Evolutionary conservation across 2,113 vertebrate genomes (phyloP), one percentile per base, ranked within the genome.

Genomic region (Nettapus auritus): DNA sequence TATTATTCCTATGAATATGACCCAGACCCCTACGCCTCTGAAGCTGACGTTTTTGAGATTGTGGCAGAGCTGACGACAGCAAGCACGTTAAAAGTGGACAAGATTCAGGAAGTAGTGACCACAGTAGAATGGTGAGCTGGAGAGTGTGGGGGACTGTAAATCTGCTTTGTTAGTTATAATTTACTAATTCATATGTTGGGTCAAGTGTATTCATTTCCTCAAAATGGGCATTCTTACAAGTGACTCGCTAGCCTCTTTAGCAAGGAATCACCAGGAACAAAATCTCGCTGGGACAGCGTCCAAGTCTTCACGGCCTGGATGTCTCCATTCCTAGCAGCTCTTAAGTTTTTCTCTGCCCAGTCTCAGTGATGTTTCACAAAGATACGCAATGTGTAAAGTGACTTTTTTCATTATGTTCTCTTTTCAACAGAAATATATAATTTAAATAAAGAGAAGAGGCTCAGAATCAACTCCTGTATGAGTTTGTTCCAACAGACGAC

Each of bases 1-100:
- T 99, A 99, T 96, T 99, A 99, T 97, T 98, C 98, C 70, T 99
- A 99, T 2, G 99, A 99, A 68, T 99, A 99, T 0, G 98, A 99
- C 89, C 91, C 97, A 0, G 98, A 98, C 46, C 97, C 98, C 80
- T 98, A 98, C 25, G 98, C 94, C 0, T 96, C 91, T 0, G 98
- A 99, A 26, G 94, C 84, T 6, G 98, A 98, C 0, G 42, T 26
- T 14, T 94, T 97, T 60, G 97, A 97, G 86, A 9, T 56, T 14
- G 93, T 83, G 78, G 60, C 92, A 20, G 96, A 97, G 48, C 69
- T 95, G 92, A 88, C 86, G 11, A 94, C 97, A 16, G 67, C 76
- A 9, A 93, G 93, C 56, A 64, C 55, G 2, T 34, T 70, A 20
- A 91, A 53, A 53, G 86, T 8, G 36, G 83, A 71, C 67, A 77